Evolutionary conservation across 1,140 invertebrate genomes (phyloP).

Genomic region (Goniozus legneri): DNA sequence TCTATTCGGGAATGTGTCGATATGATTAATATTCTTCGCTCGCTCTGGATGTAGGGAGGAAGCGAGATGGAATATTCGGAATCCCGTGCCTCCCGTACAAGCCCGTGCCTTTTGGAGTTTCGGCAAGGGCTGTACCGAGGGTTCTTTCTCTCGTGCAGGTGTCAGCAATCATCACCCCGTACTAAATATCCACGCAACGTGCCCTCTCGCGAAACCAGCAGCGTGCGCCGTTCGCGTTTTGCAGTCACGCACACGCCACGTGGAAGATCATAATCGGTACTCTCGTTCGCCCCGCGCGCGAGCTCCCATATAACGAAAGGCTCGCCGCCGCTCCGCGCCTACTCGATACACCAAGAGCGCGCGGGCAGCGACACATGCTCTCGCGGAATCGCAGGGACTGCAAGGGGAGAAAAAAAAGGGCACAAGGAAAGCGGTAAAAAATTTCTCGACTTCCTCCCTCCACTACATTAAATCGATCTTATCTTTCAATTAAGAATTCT

Average conservation of each 20-base stretch:
- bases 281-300: too few species aligned
- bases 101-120: constrained; percentile 16
- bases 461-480: too few species aligned
- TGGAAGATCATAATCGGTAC: constrained; percentile 22
- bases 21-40: background rate
- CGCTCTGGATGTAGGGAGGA: background rate
- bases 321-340: too few species aligned
- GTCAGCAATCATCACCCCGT: constrained; percentile 27
- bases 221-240: background rate
- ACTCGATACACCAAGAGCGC: too few species aligned
- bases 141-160: constrained; percentile 23
- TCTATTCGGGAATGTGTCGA: background rate
- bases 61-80: background rate
- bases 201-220: constrained; percentile 17
- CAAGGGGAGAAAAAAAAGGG: too few species aligned
- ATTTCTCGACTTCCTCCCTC: too few species aligned
- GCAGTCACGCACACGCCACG: constrained; percentile 23
- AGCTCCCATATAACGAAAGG: too few species aligned
- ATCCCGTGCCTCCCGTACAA: constrained; percentile 7
- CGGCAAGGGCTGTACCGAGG: too few species aligned
- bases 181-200: constrained; percentile 15
- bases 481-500: too few species aligned
- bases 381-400: too few species aligned
- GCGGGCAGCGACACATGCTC: too few species aligned
- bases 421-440: too few species aligned